phyloP scores from a whole-genome alignment of 2,888 invertebrate genomes.

The Fragum fragum region DNA sequence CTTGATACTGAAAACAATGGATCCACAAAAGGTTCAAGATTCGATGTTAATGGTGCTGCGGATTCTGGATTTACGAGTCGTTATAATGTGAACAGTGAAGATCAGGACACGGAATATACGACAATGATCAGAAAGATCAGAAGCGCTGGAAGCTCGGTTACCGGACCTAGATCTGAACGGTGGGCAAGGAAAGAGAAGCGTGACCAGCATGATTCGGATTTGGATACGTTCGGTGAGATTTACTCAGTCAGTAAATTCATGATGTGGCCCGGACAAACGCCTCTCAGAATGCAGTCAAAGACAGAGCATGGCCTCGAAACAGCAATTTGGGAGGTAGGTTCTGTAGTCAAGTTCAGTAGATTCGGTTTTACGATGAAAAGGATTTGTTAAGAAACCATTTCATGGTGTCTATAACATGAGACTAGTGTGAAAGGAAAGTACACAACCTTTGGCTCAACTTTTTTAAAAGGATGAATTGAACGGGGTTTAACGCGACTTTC shows the following conservation, averaged over 20 bases:
- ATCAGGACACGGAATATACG: neutral
- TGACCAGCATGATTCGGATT: neutral
- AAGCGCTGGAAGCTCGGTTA: neutral
- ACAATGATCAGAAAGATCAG: constrained; percentile 5
- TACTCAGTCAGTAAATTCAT: constrained; percentile 12
- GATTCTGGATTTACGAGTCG: neutral
- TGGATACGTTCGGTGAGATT: neutral
- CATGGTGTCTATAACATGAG: too few relatives aligned
- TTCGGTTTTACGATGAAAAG: too few relatives aligned
- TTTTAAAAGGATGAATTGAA: too few relatives aligned
- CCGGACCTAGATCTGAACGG: neutral
- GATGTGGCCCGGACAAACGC: constrained; percentile 11
- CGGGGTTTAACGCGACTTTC: too few relatives aligned
- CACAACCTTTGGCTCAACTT: too few relatives aligned
- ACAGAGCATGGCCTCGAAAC: neutral
- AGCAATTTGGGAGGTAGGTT: constrained; percentile 22
- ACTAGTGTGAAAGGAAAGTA: too few relatives aligned
- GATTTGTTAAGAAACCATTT: too few relatives aligned
- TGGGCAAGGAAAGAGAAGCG: neutral
- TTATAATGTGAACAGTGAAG: neutral
- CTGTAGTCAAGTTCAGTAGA: too few relatives aligned
- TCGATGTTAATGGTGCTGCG: neutral
- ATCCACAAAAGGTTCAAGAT: neutral
- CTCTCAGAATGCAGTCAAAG: neutral
- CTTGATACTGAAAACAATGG: neutral